These are phyloP conservation scores for Drosophila tani DNA, from an alignment of 1,140 invertebrate species.

Conservation along the genomic window DNA sequence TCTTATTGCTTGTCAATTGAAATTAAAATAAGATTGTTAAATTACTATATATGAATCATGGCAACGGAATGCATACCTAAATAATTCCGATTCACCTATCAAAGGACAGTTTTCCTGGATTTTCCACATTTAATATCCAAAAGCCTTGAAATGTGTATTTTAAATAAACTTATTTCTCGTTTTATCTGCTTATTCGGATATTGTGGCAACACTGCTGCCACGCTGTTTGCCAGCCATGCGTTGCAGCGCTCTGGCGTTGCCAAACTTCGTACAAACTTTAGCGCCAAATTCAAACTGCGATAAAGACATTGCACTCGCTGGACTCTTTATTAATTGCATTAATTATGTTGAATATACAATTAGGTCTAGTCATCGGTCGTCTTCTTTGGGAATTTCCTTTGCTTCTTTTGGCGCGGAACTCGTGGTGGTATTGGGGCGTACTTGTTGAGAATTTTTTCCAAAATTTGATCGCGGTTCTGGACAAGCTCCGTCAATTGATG, in stretches of 20 bases:
- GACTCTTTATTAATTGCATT: not conserved
- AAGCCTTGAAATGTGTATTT: not conserved
- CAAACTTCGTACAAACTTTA: not conserved
- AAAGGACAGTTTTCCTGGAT: not conserved
- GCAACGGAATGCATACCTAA: not conserved
- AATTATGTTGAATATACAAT: not conserved
- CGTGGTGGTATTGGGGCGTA: constrained; percentile 8
- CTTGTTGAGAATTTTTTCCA: constrained; percentile 43
- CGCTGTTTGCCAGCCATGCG: not conserved
- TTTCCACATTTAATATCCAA: not conserved
- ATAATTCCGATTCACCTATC: not conserved
- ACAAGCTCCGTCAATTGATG: constrained; percentile 33
- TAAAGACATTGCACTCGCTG: too few relatives aligned
- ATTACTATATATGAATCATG: too few relatives aligned
- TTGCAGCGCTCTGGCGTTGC: not conserved
- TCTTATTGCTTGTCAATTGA: not conserved
- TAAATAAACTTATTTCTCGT: not conserved
- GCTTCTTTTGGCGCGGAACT: constrained; percentile 1
- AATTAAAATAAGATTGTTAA: not conserved
- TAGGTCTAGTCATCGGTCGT: not conserved
- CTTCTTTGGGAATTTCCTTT: constrained; percentile 14
- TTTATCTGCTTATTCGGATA: not conserved
- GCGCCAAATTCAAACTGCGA: constrained; percentile 8
- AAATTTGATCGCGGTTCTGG: constrained; percentile 21
- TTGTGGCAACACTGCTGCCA: constrained; percentile 5